Conservation (phyloP, 2,888 invertebrate genomes). For the Acronicta aceris region DNA sequence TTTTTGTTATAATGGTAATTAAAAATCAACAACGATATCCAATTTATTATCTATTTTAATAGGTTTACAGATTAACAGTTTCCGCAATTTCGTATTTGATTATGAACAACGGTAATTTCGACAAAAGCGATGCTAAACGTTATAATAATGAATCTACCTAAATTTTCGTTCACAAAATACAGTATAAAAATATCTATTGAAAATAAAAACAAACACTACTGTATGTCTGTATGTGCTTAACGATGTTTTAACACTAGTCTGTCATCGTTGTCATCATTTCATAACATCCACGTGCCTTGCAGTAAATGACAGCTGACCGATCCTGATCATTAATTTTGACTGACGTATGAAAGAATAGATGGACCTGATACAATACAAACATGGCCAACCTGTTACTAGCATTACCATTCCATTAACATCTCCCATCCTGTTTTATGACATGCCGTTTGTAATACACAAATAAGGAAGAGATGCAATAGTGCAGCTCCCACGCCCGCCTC, state of each 20-base stretch:
- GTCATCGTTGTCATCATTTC: not conserved
- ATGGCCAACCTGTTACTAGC: not conserved
- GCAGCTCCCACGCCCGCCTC: constrained; percentile 52
- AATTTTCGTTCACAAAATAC: too few relatives aligned
- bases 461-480: constrained; percentile 50
- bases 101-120: too few relatives aligned
- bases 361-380: not conserved
- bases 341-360: constrained; percentile 3
- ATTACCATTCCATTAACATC: constrained; percentile 16
- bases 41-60: not conserved
- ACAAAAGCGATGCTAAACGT: too few relatives aligned
- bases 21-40: not conserved
- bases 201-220: too few relatives aligned
- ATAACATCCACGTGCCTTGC: not conserved
- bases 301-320: not conserved
- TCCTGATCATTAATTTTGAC: constrained; percentile 13
- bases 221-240: too few relatives aligned
- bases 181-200: too few relatives aligned
- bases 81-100: too few relatives aligned
- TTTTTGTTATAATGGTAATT: not conserved
- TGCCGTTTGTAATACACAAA: constrained; percentile 39
- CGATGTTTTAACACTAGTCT: not conserved
- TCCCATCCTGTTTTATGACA: constrained; percentile 26
- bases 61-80: too few relatives aligned
- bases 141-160: too few relatives aligned